Conservation (phyloP, 2,888 invertebrate genomes). For the Synergus umbraculus region DNA sequence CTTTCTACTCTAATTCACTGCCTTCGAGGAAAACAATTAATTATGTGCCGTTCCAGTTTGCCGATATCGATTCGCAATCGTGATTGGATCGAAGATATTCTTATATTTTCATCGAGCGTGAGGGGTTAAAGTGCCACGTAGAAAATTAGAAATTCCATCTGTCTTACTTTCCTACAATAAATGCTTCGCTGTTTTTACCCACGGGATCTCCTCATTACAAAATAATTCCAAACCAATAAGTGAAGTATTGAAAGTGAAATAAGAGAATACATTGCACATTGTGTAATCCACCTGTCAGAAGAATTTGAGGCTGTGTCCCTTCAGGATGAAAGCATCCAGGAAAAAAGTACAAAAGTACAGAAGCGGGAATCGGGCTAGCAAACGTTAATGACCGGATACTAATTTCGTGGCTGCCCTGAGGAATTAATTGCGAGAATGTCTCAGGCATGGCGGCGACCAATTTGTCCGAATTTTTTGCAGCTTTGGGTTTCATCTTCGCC, state of each 20-base stretch:
- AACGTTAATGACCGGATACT: slow-evolving; percentile 40
- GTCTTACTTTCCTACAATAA: not conserved
- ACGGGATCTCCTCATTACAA: not conserved
- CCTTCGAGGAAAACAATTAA: slow-evolving; percentile 3
- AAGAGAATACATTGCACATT: not conserved
- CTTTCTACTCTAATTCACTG: not conserved
- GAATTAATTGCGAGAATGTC: slow-evolving; percentile 38
- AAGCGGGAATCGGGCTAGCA: slow-evolving; percentile 20
- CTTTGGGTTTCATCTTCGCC: slow-evolving; percentile 48
- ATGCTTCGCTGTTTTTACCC: not conserved
- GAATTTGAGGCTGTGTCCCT: slow-evolving; percentile 9
- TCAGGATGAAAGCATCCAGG: not conserved
- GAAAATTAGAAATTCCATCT: not conserved
- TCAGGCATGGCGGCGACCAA: slow-evolving; percentile 52
- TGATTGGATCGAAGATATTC: not conserved
- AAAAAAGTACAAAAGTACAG: slow-evolving; percentile 16
- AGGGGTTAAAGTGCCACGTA: not conserved
- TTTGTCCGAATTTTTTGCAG: slow-evolving; percentile 61
- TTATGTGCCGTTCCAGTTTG: slow-evolving; percentile 1
- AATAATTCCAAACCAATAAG: not conserved
- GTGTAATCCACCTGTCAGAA: not conserved
- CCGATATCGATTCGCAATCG: not conserved
- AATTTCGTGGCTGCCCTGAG: slow-evolving; percentile 38
- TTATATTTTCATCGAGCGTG: not conserved
- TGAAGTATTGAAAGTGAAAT: too few species aligned